Conservation (phyloP, 1,140 invertebrate genomes). For the Hycleus cichorii region DNA sequence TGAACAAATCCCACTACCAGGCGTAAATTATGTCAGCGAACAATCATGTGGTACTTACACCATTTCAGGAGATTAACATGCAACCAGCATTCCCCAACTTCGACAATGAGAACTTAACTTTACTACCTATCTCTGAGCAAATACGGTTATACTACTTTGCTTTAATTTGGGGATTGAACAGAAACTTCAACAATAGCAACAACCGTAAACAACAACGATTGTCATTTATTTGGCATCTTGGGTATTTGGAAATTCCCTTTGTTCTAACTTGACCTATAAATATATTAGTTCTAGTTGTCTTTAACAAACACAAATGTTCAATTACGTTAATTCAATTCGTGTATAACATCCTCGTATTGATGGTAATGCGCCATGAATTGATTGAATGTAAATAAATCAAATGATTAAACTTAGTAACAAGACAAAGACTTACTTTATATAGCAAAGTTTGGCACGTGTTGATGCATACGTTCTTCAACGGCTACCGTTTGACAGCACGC, state of each 20-base stretch:
- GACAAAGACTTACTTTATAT: neutral
- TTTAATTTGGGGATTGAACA: conserved; percentile 22
- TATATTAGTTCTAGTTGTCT: conserved; percentile 2
- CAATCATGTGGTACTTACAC: conserved; percentile 36
- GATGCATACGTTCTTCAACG: conserved; percentile 10
- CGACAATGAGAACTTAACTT: conserved; percentile 35
- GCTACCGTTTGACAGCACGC: conserved; percentile 13
- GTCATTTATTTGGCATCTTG: conserved; percentile 20
- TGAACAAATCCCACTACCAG: conserved; percentile 36
- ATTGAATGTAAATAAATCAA: too few relatives aligned
- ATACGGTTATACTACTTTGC: conserved; percentile 27
- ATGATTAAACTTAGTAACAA: too few relatives aligned
- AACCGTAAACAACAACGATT: conserved; percentile 17
- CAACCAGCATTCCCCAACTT: conserved; percentile 30
- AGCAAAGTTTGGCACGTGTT: conserved; percentile 6
- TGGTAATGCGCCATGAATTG: too few relatives aligned
- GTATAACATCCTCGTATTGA: too few relatives aligned
- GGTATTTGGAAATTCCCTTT: conserved; percentile 12
- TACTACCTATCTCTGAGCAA: conserved; percentile 33
- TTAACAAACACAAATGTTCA: too few relatives aligned
- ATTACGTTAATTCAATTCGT: too few relatives aligned
- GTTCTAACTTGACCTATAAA: conserved; percentile 16
- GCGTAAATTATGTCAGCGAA: conserved; percentile 40
- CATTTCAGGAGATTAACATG: conserved; percentile 36
- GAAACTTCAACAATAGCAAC: conserved; percentile 18